These are phyloP conservation scores for Helicoverpa zea DNA, from an alignment of 1,140 invertebrate species.

Conservation along the genomic window DNA sequence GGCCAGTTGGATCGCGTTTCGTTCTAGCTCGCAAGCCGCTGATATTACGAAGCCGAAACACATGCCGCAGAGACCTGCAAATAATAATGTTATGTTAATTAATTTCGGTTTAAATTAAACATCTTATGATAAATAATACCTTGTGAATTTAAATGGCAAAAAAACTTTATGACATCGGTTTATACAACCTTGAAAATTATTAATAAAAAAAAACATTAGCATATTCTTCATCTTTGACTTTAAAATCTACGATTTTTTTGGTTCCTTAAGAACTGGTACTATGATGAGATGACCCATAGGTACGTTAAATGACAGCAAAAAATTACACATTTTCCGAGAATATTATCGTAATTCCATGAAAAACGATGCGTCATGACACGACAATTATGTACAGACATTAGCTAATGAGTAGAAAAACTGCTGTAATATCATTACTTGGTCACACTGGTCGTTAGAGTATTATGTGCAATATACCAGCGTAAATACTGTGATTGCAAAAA, in stretches of 20 bases:
- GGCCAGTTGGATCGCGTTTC: conserved; percentile 97
- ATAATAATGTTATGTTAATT: background rate
- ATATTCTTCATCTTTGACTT: too few species aligned
- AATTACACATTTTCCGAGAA: background rate
- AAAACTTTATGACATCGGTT: too few species aligned
- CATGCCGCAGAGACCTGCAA: conserved; percentile 94
- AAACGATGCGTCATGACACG: background rate
- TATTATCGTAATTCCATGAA: background rate
- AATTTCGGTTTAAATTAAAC: too few species aligned
- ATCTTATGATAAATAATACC: background rate
- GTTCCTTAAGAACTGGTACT: too few species aligned
- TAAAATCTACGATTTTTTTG: too few species aligned
- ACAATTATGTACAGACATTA: conserved; percentile 1
- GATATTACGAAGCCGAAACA: conserved; percentile 98
- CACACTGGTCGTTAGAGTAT: conserved; percentile 9
- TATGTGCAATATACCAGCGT: background rate
- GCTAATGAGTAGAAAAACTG: conserved; percentile 4
- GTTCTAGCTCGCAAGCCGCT: conserved; percentile 95
- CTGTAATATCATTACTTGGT: background rate
- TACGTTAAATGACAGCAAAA: background rate
- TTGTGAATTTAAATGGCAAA: too few species aligned
- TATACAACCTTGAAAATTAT: too few species aligned
- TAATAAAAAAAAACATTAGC: too few species aligned
- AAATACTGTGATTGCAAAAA: background rate
- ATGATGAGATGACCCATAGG: background rate